Conservation (phyloP, 2,113 vertebrate species). For the Oryzias javanicus region DNA sequence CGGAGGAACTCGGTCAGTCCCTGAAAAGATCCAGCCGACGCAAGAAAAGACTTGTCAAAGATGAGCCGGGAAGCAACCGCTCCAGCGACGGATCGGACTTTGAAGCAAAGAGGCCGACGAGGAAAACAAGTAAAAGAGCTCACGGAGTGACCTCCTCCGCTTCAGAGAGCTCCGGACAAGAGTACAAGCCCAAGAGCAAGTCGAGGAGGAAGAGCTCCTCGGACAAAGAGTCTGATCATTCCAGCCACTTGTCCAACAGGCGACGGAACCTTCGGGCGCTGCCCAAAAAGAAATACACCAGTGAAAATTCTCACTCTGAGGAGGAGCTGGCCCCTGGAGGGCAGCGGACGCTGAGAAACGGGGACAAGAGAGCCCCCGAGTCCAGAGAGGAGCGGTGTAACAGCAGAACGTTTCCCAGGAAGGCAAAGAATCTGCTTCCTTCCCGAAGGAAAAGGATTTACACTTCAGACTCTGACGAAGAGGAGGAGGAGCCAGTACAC, state of each 20-base stretch:
- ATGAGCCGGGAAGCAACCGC: conserved; percentile 29
- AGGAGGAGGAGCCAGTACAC: conserved; percentile 11
- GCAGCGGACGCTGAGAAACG: conserved; percentile 32
- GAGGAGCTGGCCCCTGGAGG: conserved; percentile 58
- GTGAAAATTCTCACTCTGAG: conserved; percentile 71
- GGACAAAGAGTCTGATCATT: conserved; percentile 52
- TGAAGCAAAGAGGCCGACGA: conserved; percentile 23
- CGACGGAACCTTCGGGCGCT: conserved; percentile 54
- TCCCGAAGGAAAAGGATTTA: conserved; percentile 70
- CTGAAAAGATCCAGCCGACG: conserved; percentile 42
- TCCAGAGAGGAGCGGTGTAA: neutral
- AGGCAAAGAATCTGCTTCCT: conserved; percentile 42
- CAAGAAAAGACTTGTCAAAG: conserved; percentile 46
- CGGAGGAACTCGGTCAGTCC: conserved; percentile 51
- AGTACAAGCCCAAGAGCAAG: conserved; percentile 53
- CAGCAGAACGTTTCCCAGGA: conserved; percentile 23
- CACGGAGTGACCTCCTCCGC: conserved; percentile 21
- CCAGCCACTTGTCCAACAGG: conserved; percentile 37
- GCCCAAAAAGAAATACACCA: conserved; percentile 75
- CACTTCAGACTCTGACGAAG: conserved; percentile 74
- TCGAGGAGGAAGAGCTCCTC: conserved; percentile 63
- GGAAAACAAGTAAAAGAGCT: conserved; percentile 51
- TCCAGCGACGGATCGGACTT: conserved; percentile 50
- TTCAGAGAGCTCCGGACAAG: conserved; percentile 57
- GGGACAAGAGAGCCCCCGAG: conserved; percentile 27